These are phyloP conservation scores for Caenorhabditis zanzibari DNA, from an alignment of 2,888 invertebrate genomes.

Conservation along the genomic window DNA sequence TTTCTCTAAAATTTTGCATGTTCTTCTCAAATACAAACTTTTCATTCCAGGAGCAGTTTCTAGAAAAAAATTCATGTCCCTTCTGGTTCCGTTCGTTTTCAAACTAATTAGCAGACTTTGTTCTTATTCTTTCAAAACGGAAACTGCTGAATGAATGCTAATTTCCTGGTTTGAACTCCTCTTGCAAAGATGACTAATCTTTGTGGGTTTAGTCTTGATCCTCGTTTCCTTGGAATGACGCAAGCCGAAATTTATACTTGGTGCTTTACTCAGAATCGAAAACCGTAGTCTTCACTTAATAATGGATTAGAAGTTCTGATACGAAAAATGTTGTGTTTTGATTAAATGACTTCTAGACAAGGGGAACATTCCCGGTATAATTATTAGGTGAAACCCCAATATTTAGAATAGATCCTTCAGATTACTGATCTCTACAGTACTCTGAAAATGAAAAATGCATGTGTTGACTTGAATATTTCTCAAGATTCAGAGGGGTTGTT, in stretches of 20 bases:
- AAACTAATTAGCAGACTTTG: constrained; percentile 22
- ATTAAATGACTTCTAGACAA: not conserved
- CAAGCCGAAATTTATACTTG: not conserved
- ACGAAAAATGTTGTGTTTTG: too few species aligned
- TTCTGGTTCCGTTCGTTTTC: constrained; percentile 17
- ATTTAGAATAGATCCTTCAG: not conserved
- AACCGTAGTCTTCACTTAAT: not conserved
- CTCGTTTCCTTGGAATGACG: not conserved
- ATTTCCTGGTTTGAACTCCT: constrained; percentile 31
- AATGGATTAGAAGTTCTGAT: too few species aligned
- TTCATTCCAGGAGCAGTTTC: not conserved
- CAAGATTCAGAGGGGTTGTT: not conserved
- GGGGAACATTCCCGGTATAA: not conserved
- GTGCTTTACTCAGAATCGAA: not conserved
- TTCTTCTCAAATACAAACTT: too few species aligned
- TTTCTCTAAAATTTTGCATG: not conserved
- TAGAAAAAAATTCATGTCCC: not conserved
- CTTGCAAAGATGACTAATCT: constrained; percentile 8
- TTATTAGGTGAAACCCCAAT: not conserved
- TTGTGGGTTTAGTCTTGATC: constrained; percentile 1
- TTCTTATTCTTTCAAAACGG: not conserved
- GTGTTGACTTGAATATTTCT: not conserved
- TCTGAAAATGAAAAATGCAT: not conserved
- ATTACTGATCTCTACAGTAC: not conserved
- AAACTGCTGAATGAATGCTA: constrained; percentile 18